Evolutionary conservation across 2,797 vertebrate species (phyloP).

Genomic region (Neomorphus geoffroyi): DNA sequence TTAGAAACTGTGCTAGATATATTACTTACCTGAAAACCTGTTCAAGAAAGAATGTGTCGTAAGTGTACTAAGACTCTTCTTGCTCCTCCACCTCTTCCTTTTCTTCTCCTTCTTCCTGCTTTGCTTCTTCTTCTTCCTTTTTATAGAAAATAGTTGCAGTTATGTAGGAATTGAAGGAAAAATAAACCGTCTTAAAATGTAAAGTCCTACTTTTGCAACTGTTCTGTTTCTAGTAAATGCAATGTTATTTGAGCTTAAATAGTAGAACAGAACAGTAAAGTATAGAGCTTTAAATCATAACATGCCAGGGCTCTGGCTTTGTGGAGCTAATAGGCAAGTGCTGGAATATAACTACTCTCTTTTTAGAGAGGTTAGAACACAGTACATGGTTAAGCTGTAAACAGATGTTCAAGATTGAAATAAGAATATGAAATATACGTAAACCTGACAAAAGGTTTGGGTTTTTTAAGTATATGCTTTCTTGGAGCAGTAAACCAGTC

Average conservation of each 20-base stretch:
- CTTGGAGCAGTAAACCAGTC: neutral
- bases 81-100: conserved; percentile 19
- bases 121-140: neutral
- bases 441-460: neutral
- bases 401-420: neutral
- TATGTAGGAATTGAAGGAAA: neutral
- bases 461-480: neutral
- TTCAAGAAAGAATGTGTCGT: conserved; percentile 29
- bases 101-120: neutral
- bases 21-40: conserved; percentile 66
- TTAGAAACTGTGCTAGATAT: neutral
- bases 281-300: neutral
- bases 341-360: neutral
- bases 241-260: neutral
- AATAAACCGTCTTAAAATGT: neutral
- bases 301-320: neutral
- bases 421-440: neutral
- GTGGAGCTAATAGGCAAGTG: neutral
- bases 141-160: neutral
- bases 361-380: neutral
- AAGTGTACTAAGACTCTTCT: conserved; percentile 65
- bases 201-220: neutral
- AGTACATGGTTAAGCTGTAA: neutral
- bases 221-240: neutral
- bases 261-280: neutral